These are phyloP conservation scores for Trichogramma evanescens DNA, from an alignment of 2,888 invertebrate genomes.

Conservation along the genomic window DNA sequence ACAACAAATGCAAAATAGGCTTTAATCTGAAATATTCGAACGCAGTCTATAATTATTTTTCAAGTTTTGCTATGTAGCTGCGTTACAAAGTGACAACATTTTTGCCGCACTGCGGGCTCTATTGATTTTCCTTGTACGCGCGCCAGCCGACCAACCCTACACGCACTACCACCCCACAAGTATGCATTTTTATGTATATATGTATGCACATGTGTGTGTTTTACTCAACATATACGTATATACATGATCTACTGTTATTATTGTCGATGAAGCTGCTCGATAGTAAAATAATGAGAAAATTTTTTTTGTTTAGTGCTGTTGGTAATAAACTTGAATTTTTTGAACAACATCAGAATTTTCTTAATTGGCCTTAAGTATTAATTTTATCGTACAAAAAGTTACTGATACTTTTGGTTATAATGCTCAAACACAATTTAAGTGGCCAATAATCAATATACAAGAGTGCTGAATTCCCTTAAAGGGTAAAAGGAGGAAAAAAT, in stretches of 20 bases:
- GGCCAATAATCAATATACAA: background rate
- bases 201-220: background rate
- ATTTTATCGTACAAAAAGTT: background rate
- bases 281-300: too few relatives aligned
- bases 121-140: constrained; percentile 41
- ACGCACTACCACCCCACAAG: background rate
- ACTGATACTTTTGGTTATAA: background rate
- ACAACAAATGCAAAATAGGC: too few relatives aligned
- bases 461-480: background rate
- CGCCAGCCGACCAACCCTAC: constrained; percentile 1
- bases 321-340: too few relatives aligned
- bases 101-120: constrained; percentile 45
- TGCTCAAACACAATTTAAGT: too few relatives aligned
- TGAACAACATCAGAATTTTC: background rate
- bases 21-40: too few relatives aligned
- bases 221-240: background rate
- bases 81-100: constrained; percentile 35
- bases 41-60: too few relatives aligned
- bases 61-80: too few relatives aligned
- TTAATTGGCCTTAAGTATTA: background rate
- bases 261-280: background rate
- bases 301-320: too few relatives aligned
- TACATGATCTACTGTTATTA: background rate
- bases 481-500: background rate
- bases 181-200: background rate